These are phyloP conservation scores for Agrilus cyanescens DNA, from an alignment of 2,888 invertebrate species.

Conservation along the genomic window DNA sequence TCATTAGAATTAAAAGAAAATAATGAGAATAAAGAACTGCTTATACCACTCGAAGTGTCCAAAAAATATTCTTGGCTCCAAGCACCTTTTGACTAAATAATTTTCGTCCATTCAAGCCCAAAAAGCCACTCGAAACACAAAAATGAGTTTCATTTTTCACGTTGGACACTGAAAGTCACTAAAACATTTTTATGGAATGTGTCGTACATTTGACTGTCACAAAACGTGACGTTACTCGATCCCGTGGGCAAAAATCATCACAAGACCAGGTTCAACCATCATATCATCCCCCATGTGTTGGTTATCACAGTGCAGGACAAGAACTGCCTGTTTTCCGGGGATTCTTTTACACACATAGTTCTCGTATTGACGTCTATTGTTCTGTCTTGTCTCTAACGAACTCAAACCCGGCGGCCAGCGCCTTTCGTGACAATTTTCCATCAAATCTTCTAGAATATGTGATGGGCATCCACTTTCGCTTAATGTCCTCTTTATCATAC, in stretches of 20 bases:
- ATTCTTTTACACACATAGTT: slow-evolving; percentile 90
- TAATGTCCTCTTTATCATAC: slow-evolving; percentile 85
- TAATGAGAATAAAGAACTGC: too few species aligned
- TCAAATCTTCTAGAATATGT: slow-evolving; percentile 85
- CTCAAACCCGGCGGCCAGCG: slow-evolving; percentile 90
- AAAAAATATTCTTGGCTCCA: too few species aligned
- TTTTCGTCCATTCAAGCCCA: too few species aligned
- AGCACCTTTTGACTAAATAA: too few species aligned
- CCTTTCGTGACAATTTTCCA: slow-evolving; percentile 95
- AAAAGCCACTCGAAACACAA: too few species aligned
- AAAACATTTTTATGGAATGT: too few species aligned
- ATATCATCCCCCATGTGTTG: slow-evolving; percentile 90
- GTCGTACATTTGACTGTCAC: too few species aligned
- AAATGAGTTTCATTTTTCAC: too few species aligned
- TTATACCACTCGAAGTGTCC: too few species aligned
- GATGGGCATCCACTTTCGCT: slow-evolving; percentile 91
- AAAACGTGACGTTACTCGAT: slow-evolving; percentile 50
- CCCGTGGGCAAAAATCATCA: slow-evolving; percentile 98
- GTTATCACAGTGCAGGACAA: slow-evolving; percentile 90
- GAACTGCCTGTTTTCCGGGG: slow-evolving; percentile 90
- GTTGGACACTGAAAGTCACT: too few species aligned
- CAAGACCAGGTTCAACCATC: slow-evolving; percentile 91
- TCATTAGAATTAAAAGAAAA: too few species aligned
- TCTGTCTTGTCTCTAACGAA: slow-evolving; percentile 86
- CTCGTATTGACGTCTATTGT: slow-evolving; percentile 85